These are phyloP conservation scores for Drosophila biarmipes DNA, from an alignment of 1,140 invertebrate genomes.

Conservation along the genomic window DNA sequence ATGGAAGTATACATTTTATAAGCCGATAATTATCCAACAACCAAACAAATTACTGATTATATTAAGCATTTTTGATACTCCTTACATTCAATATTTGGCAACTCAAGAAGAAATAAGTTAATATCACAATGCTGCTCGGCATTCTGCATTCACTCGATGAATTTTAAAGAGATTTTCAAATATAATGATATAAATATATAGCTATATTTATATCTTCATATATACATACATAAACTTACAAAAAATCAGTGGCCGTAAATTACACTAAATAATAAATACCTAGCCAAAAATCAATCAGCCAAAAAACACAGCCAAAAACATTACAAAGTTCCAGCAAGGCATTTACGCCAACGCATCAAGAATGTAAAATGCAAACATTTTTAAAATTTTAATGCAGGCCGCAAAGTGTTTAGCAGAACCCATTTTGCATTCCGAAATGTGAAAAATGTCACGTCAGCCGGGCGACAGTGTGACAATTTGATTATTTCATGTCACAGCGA, in stretches of 20 bases:
- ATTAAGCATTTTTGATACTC: too few species aligned
- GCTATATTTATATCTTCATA: too few species aligned
- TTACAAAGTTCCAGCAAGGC: neutral
- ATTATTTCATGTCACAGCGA: conserved; percentile 76
- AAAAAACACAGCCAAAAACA: neutral
- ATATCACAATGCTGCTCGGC: too few species aligned
- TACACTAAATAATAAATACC: conserved; percentile 1
- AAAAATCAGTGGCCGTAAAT: neutral
- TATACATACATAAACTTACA: too few species aligned
- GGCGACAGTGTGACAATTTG: conserved; percentile 68
- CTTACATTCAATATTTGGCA: too few species aligned
- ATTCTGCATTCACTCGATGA: too few species aligned
- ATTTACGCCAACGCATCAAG: neutral
- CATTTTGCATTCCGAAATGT: conserved; percentile 22
- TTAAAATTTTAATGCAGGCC: conserved; percentile 54
- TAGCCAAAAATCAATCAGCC: conserved; percentile 11
- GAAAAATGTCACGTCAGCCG: conserved; percentile 48
- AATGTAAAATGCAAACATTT: conserved; percentile 53
- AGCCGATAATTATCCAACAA: too few species aligned
- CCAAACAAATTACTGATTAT: too few species aligned
- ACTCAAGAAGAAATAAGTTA: too few species aligned
- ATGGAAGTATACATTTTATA: too few species aligned
- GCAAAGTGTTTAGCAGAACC: conserved; percentile 27
- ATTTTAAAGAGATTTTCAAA: too few species aligned
- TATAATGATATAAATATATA: too few species aligned